Evolutionary conservation across 2,113 vertebrate genomes (phyloP).

Genomic region (Tupaia chinensis): DNA sequence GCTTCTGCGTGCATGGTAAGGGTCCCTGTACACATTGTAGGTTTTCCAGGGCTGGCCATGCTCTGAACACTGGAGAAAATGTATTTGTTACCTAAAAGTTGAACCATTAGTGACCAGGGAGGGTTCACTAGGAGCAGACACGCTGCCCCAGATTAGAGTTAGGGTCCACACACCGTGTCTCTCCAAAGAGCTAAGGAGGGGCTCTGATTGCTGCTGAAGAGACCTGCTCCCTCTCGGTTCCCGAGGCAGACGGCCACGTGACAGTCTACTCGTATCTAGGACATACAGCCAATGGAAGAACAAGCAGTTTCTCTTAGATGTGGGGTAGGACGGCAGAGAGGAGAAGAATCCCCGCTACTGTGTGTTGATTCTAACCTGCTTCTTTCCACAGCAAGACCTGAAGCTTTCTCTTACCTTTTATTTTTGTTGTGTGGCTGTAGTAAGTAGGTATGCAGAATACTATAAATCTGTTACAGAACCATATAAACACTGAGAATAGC

Average conservation of each 20-base stretch:
- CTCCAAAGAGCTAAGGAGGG: fast-evolving
- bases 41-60: background rate
- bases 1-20: too few species aligned
- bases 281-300: fast-evolving
- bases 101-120: fast-evolving
- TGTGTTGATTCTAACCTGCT: background rate
- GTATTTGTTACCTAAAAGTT: background rate
- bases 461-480: background rate
- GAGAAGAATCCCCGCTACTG: background rate
- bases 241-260: fast-evolving
- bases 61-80: background rate
- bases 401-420: background rate
- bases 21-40: fast-evolving
- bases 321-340: background rate
- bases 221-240: background rate
- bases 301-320: too few species aligned
- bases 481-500: fast-evolving
- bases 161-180: fast-evolving
- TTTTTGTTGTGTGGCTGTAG: background rate
- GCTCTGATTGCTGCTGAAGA: fast-evolving
- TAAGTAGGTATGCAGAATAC: background rate
- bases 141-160: background rate
- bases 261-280: background rate
- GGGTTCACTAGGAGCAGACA: fast-evolving
- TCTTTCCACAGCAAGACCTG: background rate